A percentile compares a stretch with the other conserved stretches of the same genome.
These are phyloP conservation scores for Molothrus aeneus DNA, from an alignment of 2,797 vertebrate genomes.

Conservation along the genomic window DNA sequence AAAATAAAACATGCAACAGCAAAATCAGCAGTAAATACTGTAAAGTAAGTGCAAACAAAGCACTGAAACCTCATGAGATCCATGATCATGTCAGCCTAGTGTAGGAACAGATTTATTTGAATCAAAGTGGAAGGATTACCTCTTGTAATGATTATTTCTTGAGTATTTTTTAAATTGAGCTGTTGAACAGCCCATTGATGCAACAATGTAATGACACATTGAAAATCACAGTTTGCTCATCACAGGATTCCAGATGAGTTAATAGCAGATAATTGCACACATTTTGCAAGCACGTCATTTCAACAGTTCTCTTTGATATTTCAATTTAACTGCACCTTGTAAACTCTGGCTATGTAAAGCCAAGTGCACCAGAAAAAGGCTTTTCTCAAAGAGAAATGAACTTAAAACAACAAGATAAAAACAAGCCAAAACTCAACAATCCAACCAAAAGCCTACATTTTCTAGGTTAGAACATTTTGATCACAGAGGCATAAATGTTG, in stretches of 20 bases:
- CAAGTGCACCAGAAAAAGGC: not conserved
- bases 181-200: constrained; percentile 64
- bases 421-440: not conserved
- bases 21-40: constrained; percentile 15
- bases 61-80: constrained; percentile 43
- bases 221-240: constrained; percentile 72
- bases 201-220: constrained; percentile 67
- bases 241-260: constrained; percentile 65
- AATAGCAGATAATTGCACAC: constrained; percentile 67
- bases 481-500: not conserved
- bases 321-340: constrained; percentile 53
- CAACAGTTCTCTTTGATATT: constrained; percentile 56
- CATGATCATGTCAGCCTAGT: constrained; percentile 13
- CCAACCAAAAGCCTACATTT: not conserved
- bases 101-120: constrained; percentile 55
- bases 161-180: constrained; percentile 61
- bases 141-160: constrained; percentile 64
- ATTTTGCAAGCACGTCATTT: constrained; percentile 58
- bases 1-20: not conserved
- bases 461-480: not conserved
- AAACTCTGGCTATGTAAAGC: constrained; percentile 7
- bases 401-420: not conserved
- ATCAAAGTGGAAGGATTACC: constrained; percentile 48
- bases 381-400: not conserved
- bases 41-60: constrained; percentile 44